Evolutionary conservation across 2,888 invertebrate species (phyloP).

Genomic region (Lasioglossum calceatum): DNA sequence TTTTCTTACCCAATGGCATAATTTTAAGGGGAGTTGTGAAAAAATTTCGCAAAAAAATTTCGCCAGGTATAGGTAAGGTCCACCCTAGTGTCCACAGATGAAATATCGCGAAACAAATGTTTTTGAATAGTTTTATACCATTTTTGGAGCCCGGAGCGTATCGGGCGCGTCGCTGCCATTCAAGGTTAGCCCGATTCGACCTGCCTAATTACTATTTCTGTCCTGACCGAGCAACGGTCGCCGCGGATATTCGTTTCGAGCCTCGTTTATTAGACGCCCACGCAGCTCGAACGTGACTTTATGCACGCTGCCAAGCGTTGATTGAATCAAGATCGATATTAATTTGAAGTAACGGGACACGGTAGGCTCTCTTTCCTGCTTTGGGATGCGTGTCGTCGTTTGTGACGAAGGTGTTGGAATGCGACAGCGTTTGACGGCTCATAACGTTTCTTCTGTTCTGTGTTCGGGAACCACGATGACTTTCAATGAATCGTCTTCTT

Average conservation of each 20-base stretch:
- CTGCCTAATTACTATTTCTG: constrained; percentile 69
- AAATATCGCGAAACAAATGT: not conserved
- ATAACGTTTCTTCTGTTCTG: constrained; percentile 10
- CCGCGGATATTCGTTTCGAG: constrained; percentile 53
- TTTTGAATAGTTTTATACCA: constrained; percentile 24
- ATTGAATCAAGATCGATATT: constrained; percentile 62
- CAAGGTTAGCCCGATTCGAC: constrained; percentile 66
- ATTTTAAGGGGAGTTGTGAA: too few species aligned
- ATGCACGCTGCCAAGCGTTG: constrained; percentile 36
- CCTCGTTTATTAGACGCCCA: constrained; percentile 58
- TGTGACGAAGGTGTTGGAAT: constrained; percentile 27
- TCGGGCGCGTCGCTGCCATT: constrained; percentile 46
- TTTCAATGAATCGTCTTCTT: not conserved
- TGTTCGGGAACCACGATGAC: not conserved
- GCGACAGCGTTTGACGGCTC: constrained; percentile 8
- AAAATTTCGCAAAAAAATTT: too few species aligned
- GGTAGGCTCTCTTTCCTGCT: constrained; percentile 37
- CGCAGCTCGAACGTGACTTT: constrained; percentile 49
- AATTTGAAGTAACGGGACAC: constrained; percentile 65
- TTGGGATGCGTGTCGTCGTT: constrained; percentile 44
- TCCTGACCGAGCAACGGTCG: constrained; percentile 36
- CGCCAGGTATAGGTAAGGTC: too few species aligned
- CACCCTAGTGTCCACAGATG: not conserved
- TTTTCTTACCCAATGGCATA: too few species aligned
- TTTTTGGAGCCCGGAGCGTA: constrained; percentile 52